Conservation (phyloP, 2,888 invertebrate genomes). For the Diachrysia chrysitis region DNA sequence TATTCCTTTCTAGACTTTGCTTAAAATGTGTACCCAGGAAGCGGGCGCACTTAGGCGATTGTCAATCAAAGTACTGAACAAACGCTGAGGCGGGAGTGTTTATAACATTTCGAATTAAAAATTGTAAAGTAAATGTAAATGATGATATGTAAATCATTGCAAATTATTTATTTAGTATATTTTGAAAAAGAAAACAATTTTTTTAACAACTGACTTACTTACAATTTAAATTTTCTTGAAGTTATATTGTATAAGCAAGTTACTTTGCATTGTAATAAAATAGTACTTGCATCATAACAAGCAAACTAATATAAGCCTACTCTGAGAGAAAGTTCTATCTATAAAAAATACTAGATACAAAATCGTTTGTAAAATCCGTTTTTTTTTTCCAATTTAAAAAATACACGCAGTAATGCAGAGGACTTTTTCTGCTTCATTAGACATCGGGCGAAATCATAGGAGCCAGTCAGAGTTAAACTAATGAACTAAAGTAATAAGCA, state of each 20-base stretch:
- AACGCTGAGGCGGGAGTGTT: not conserved
- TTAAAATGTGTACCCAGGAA: not conserved
- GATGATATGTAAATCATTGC: not conserved
- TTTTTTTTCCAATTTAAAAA: no score
- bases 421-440: not conserved
- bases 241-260: no score
- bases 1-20: not conserved
- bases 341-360: no score
- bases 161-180: not conserved
- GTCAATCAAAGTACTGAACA: constrained; percentile 6
- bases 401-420: not conserved
- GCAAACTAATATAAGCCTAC: no score
- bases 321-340: not conserved
- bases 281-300: no score
- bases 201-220: no score
- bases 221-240: no score
- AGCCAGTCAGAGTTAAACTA: not conserved
- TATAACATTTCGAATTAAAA: not conserved
- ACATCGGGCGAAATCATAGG: not conserved
- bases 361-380: no score
- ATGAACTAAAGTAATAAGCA: not conserved
- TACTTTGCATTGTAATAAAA: no score
- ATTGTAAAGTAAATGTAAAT: not conserved
- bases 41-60: constrained; percentile 1
- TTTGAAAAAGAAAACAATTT: no score